Evolutionary conservation across 1,140 invertebrate genomes (phyloP).

Genomic region (Diorhabda elongata): DNA sequence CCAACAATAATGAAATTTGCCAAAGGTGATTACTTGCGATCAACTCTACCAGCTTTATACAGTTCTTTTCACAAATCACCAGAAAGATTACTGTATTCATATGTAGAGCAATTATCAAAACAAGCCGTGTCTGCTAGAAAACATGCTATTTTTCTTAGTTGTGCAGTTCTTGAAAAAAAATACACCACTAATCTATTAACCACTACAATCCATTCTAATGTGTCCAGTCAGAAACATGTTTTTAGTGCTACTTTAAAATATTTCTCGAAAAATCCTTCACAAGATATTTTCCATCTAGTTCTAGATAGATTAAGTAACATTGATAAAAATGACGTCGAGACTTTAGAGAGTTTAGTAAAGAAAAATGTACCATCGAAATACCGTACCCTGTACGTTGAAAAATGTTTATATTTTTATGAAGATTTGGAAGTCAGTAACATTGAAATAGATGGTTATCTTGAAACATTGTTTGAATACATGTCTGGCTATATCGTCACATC

Average conservation of each 20-base stretch:
- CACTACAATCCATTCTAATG: not conserved
- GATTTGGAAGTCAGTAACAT: not conserved
- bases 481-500: not conserved
- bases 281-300: slow-evolving; percentile 9
- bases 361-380: slow-evolving; percentile 14
- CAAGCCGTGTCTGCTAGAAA: not conserved
- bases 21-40: not conserved
- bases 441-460: not conserved
- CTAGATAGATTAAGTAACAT: slow-evolving; percentile 8
- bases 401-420: slow-evolving; percentile 16
- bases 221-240: slow-evolving; percentile 20
- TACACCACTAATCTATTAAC: not conserved
- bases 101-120: not conserved
- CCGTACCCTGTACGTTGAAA: slow-evolving; percentile 5
- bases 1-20: not conserved
- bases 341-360: not conserved
- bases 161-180: not conserved
- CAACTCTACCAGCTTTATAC: not conserved
- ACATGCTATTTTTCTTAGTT: not conserved
- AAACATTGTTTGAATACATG: not conserved
- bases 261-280: slow-evolving; percentile 18
- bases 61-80: not conserved
- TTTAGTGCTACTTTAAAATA: slow-evolving; percentile 22
- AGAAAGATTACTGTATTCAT: not conserved
- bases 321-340: slow-evolving; percentile 23